Conservation (phyloP, 2,113 vertebrate genomes). For the Bos javanicus region DNA sequence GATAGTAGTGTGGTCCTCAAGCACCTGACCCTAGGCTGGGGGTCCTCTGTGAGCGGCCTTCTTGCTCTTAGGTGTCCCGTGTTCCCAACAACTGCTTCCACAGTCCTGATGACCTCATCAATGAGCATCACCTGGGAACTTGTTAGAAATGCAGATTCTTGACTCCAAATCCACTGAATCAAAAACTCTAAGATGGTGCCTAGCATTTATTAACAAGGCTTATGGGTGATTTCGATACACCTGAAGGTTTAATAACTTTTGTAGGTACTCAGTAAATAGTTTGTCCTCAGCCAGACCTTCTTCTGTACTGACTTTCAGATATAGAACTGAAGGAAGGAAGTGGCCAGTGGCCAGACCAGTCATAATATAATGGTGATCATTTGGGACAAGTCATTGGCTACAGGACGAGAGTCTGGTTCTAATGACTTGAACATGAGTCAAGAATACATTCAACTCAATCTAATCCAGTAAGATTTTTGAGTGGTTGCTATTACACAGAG, state of each 20-base stretch:
- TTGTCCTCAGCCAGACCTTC: background rate
- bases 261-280: background rate
- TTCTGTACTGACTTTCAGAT: background rate
- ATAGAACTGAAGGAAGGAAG: background rate
- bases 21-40: accelerated
- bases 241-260: background rate
- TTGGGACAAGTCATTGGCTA: background rate
- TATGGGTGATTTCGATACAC: background rate
- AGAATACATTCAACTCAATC: background rate
- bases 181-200: background rate
- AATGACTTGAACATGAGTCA: background rate
- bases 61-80: background rate
- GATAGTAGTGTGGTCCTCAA: background rate
- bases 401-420: background rate
- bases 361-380: background rate
- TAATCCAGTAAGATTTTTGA: slow-evolving; percentile 11
- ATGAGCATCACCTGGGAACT: background rate
- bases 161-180: background rate
- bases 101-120: background rate
- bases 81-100: background rate
- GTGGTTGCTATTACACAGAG: background rate
- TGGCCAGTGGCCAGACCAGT: background rate
- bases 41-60: background rate
- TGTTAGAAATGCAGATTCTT: background rate
- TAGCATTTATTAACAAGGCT: background rate